Percentiles rank a stretch among this genome's conserved stretches.
Conservation (phyloP, 1,140 invertebrate genomes). For the Danaus melanippus region DNA sequence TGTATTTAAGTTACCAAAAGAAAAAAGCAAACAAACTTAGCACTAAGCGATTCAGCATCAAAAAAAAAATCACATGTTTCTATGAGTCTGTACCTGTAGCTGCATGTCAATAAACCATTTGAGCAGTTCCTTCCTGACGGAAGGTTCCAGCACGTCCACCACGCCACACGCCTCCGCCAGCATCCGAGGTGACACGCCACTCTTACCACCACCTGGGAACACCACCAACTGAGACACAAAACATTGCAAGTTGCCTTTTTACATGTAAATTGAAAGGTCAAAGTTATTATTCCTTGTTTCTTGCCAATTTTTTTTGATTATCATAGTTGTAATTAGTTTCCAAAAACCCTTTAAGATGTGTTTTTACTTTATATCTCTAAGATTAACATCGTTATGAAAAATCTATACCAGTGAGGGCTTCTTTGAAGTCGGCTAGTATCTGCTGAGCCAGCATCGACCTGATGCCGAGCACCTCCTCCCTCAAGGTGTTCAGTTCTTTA, state of each 20-base stretch:
- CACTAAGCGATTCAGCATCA: too few species aligned
- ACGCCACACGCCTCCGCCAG: constrained; percentile 94
- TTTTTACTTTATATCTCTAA: too few species aligned
- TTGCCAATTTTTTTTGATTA: too few species aligned
- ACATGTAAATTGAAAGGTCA: too few species aligned
- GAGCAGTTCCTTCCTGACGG: constrained; percentile 90
- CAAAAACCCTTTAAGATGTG: too few species aligned
- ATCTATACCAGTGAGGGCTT: constrained; percentile 83
- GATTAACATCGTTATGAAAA: not conserved
- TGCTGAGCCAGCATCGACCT: constrained; percentile 89
- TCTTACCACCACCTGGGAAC: constrained; percentile 69
- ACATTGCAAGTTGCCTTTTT: too few species aligned
- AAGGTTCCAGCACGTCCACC: constrained; percentile 91
- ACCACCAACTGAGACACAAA: not conserved
- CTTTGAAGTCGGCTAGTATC: constrained; percentile 95
- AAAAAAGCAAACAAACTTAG: too few species aligned
- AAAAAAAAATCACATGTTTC: not conserved
- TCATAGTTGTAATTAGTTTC: too few species aligned
- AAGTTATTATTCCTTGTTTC: too few species aligned
- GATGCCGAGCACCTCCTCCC: constrained; percentile 86
- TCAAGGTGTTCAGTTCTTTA: constrained; percentile 71
- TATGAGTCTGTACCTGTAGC: constrained; percentile 40
- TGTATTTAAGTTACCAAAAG: too few species aligned
- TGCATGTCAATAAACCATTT: constrained; percentile 91
- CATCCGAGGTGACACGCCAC: constrained; percentile 78